Base-by-base conservation (phyloP, 2,797 vertebrate species). In the Lepilemur septentrionalis region DNA sequence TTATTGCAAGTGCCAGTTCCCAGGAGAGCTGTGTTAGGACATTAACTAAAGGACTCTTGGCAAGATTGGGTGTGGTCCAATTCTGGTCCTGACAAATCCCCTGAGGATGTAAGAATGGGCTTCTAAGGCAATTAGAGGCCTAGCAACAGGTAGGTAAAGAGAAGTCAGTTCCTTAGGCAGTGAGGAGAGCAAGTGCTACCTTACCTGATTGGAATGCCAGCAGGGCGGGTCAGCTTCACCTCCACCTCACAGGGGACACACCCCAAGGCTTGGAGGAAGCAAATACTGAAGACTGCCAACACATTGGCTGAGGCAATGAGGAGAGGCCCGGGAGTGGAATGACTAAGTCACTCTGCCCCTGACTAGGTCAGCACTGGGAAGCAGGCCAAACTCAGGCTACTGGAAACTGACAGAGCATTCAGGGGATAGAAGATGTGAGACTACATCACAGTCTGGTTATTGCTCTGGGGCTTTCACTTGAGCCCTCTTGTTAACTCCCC, bases 281-380 rank as follows among this genome's bases (percentile, higher is more conserved):
- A 94, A 93, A 87, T 91, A 81, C 91, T 96, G 67, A 85, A 91
- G 72, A 78, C 80, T 57, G 75, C 75, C 50, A 73, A 75, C 84
- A 91, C 61, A n/a, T 7, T 85, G 73, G 81, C 84, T 43, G 7
- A 63, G 79, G 65, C 80, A 84, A 76, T 48, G 84, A 89, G 91
- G 79, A 93, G 72, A 87, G 87, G 87, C 50, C 23, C 10, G 59
- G 57, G 50, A 79, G 89, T 22, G 52, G 52, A 86, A 69, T 95
- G 92, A 92, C 73, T 79, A 50, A 97, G 89, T 92, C 88, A 32
- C 35, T 83, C 8, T 59, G 84, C 46, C 89, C 61, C 18, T 96
- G 87, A 96, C 73, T 63, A 87, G 87, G 87, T 94, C 90, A 95
- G 88, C 81, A 32, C 78, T 76, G 88, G 96, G 92, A 94, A 17